Conservation (phyloP, 2,888 invertebrate genomes). For the Habrosyne pyritoides region DNA sequence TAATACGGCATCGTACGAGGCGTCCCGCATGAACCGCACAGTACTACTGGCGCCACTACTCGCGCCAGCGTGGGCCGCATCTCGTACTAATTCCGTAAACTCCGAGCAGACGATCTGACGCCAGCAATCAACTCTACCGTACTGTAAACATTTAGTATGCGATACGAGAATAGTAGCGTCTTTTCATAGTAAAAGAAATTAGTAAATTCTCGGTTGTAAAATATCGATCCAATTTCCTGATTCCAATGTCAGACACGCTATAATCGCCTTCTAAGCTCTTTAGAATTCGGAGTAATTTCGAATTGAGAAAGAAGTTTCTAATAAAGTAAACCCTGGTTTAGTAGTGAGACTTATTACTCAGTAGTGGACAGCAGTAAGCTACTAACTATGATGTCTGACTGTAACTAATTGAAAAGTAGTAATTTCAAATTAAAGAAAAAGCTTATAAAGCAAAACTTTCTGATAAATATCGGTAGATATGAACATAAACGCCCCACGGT, state of each 20-base stretch:
- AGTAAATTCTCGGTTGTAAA: background rate
- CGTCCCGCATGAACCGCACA: conserved; percentile 31
- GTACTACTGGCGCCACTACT: background rate
- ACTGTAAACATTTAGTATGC: background rate
- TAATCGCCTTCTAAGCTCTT: background rate
- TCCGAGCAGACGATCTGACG: conserved; percentile 12
- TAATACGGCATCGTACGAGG: conserved; percentile 20
- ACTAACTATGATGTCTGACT: no score
- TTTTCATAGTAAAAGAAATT: background rate
- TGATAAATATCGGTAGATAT: background rate
- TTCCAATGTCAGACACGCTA: background rate
- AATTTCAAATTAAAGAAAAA: no score
- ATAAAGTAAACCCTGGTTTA: no score
- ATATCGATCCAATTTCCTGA: background rate
- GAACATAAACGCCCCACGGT: no score
- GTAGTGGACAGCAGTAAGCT: no score
- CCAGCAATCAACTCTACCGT: conserved; percentile 8
- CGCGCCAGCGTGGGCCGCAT: background rate
- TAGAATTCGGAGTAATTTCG: no score
- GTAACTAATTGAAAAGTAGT: no score
- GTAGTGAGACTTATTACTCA: no score
- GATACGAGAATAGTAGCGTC: background rate
- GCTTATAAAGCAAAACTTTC: no score
- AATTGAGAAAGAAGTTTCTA: no score
- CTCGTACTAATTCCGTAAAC: conserved; percentile 8